Percentiles rank a stretch among this genome's conserved stretches.
phyloP scores from a whole-genome alignment of 2,888 invertebrate species.

The Noctua comes region DNA sequence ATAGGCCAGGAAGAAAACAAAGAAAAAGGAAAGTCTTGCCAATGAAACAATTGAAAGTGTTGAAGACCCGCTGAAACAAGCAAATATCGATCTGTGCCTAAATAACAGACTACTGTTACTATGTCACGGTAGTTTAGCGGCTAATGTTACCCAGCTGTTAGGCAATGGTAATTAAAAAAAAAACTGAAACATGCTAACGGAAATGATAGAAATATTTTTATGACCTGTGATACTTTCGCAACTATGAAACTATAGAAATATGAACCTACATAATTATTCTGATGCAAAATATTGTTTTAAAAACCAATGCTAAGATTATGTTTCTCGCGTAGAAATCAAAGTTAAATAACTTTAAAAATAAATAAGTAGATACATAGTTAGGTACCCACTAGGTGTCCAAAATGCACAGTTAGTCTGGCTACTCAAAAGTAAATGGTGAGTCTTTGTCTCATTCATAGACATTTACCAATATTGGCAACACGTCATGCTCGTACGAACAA shows the following conservation, averaged over 20 bases:
- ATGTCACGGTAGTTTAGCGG: constrained; percentile 12
- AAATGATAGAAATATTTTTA: constrained; percentile 45
- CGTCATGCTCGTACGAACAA: constrained; percentile 46
- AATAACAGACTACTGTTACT: constrained; percentile 35
- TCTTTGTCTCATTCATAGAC: constrained; percentile 30
- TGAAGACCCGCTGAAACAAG: constrained; percentile 44
- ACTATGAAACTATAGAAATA: constrained; percentile 18
- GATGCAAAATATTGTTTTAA: neutral
- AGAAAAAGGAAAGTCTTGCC: constrained; percentile 72
- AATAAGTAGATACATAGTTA: neutral
- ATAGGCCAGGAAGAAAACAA: constrained; percentile 51
- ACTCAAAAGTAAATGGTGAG: constrained; percentile 9
- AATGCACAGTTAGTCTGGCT: constrained; percentile 5
- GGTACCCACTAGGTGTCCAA: neutral
- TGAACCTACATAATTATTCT: neutral
- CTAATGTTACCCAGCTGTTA: constrained; percentile 18
- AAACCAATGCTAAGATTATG: neutral
- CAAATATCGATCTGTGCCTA: constrained; percentile 58
- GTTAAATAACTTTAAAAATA: neutral
- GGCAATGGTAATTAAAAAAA: constrained; percentile 34
- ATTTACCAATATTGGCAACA: constrained; percentile 31
- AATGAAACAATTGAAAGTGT: constrained; percentile 59
- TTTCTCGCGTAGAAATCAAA: neutral
- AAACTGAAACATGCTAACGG: constrained; percentile 30
- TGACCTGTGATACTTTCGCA: constrained; percentile 35